Base-by-base conservation (phyloP, 2,888 invertebrate species). In the Chymomyza caudatula region DNA sequence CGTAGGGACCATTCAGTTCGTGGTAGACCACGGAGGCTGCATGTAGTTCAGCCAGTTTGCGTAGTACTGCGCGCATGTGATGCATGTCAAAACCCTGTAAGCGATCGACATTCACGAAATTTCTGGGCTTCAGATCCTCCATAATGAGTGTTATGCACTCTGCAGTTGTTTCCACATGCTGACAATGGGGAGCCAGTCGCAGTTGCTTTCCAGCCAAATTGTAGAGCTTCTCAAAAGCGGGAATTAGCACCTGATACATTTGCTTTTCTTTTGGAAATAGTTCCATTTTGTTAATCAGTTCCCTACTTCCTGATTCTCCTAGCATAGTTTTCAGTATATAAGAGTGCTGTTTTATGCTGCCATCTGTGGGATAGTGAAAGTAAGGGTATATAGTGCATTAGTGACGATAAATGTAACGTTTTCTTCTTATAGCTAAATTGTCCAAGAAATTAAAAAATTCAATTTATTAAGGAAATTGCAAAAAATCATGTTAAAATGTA, bases 41-140 rank as follows among this genome's bases (percentile, higher is more conserved):
- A 79, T 89, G 89, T 11, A 89, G 73, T 60, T 88, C 78, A 3
- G 88, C 88, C 29, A 89, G 57, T 53, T 85, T 80, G 13, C 70
- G 66, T 1, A 89, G 69, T 2, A 80, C 84, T 0, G 71, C 47
- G 3, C 74, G 60, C 44, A 84, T 81, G 19, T 88, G 86, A 0
- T 67, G 61, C 67, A 80, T 65, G 60, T 88, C 78, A 8, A 88
- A 75, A 17, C 88, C 88, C 11, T 78, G 72, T 0, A 79, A 68
- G 0, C 88, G 85, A 73, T 86, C 78, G 29, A 64, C 65, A 55
- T 88, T 89, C 3, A 63, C 58, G 13, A 82, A 89, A 0, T 78
- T 63, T 42, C 65, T 53, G 0, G 52, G 63, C 3, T 72, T 73
- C n/a, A 88, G 61, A 62, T 89, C 88, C 57, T 89, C 88, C 63